Evolutionary conservation across 2,797 vertebrate genomes (phyloP), one percentile per base, ranked within the genome.

Genomic region (Nothura maculosa): DNA sequence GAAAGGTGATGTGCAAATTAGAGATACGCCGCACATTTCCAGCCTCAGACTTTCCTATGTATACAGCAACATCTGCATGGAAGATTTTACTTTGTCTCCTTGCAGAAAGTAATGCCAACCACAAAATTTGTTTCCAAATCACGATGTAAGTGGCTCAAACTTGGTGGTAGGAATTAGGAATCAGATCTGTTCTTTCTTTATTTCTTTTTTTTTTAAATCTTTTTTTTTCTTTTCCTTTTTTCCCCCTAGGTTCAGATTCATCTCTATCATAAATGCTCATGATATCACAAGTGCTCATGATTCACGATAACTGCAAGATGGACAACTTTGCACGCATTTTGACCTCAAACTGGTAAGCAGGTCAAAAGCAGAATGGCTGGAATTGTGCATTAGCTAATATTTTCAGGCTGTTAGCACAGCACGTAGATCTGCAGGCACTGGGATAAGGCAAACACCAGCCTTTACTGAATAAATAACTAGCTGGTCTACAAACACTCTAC

Each of bases 151-250:
- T 22, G 7, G 5, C 43, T 86, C 43, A 52, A 10, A 67, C 67
- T 70, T 72, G 13, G 60, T 52, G 28, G 28, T 34, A 81, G 22
- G 10, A 80, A 32, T 14, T 40, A 17, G 28, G 45, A 76, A 42
- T 4, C 12, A 55, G 18, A 3, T 5, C 0, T 34, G 25, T 32
- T 25, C 0, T 4, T 21, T 25, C 7, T 5, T 47, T 47, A 21
- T 47, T 43, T 43, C 5, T 47, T 47, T 47, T 47, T 43, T 43
- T 43, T 43, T 19, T 28, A 6, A 20, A 9, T 40, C 17, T 0
- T 3, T 18, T 20, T 8, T 15, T 2, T 2, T 2, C 9, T 2
- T 3, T 10, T 5, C 3, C 10, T 5, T 11, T 17, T 24, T 25
- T 12, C 1, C 1, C 14, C 28, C 73, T 27, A 6, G 2, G 6